Conservation (phyloP, 2,888 invertebrate genomes). For the Lasioglossum morio region DNA sequence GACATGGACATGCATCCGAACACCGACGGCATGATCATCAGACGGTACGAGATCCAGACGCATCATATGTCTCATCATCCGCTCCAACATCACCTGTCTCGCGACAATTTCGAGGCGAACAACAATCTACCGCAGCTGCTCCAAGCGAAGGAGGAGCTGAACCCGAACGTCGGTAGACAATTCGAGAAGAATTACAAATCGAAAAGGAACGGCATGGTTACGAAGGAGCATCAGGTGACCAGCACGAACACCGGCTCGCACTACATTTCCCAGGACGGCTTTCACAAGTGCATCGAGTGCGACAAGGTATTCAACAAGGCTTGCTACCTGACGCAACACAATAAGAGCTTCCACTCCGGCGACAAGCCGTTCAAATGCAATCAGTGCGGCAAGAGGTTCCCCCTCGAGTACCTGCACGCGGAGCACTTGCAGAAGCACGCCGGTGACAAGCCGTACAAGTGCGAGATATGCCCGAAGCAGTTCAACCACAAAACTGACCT, state of each 20-base stretch:
- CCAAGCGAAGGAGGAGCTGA: conserved; percentile 74
- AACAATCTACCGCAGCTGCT: conserved; percentile 74
- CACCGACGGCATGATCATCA: conserved; percentile 71
- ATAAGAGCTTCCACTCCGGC: conserved; percentile 94
- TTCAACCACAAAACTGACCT: conserved; percentile 97
- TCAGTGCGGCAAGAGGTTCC: conserved; percentile 94
- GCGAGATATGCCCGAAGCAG: conserved; percentile 93
- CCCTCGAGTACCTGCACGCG: conserved; percentile 89
- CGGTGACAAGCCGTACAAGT: conserved; percentile 94
- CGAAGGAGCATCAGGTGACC: conserved; percentile 77
- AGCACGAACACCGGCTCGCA: conserved; percentile 75
- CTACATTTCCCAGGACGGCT: conserved; percentile 78
- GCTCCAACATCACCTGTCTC: conserved; percentile 33
- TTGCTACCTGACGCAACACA: conserved; percentile 96
- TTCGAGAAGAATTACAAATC: conserved; percentile 45
- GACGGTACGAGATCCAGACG: conserved; percentile 65
- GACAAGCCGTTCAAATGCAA: conserved; percentile 94
- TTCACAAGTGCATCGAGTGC: conserved; percentile 92
- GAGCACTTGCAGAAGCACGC: conserved; percentile 92
- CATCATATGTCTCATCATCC: conserved; percentile 54
- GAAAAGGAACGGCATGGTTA: conserved; percentile 56
- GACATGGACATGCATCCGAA: conserved; percentile 61
- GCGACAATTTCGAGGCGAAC: conserved; percentile 73
- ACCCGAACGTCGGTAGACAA: conserved; percentile 70
- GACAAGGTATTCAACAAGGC: conserved; percentile 94